Evolutionary conservation across 2,888 invertebrate genomes (phyloP), one percentile per base, ranked within the genome.

Genomic region (Pristionchus japonicus): DNA sequence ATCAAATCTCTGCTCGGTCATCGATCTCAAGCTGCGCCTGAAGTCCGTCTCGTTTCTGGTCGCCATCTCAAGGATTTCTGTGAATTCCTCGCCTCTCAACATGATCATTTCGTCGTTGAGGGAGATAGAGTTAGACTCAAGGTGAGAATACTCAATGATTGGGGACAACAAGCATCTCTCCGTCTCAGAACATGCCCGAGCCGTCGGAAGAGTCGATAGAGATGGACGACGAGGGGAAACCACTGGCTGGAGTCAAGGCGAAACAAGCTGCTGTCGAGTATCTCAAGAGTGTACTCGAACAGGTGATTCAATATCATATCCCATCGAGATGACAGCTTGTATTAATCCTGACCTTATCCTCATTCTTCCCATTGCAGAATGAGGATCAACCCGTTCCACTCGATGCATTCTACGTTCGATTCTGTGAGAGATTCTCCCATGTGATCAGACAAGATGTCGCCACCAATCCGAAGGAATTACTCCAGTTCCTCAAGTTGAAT

Each of bases 1-100:
- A 97, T 99, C 92, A 97, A 97, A 95, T 98, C 98, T 95, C 96
- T 99, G 91, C 96, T 99, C 89, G 99, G 99, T 0, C 99, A 99
- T 95, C 96, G 98, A 97, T 96, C 95, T 37, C 96, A 96, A 94
- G 99, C 99, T 37, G 97, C 98, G 89, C 97, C 97, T 27, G 98
- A 98, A 96, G 98, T 99, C 91, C 96, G 99, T 90, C 97, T 98
- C 95, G 97, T 98, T 94, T 98, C 98, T 91, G 97, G 96, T 91
- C 97, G 98, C 95, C 97, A 98, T 95, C 97, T 97, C 94, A 97
- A 97, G 95, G 98, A 98, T 95, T 98, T 98, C 95, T 96, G 96
- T 92, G 98, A 98, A 90, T 98, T 98, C 95, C 96, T 98, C 27
- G 93, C 96, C 90, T 97, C 97, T 94, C 97, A 97, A 95, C 96